Conservation (phyloP, 1,140 invertebrate genomes). For the Choristoneura fumiferana region DNA sequence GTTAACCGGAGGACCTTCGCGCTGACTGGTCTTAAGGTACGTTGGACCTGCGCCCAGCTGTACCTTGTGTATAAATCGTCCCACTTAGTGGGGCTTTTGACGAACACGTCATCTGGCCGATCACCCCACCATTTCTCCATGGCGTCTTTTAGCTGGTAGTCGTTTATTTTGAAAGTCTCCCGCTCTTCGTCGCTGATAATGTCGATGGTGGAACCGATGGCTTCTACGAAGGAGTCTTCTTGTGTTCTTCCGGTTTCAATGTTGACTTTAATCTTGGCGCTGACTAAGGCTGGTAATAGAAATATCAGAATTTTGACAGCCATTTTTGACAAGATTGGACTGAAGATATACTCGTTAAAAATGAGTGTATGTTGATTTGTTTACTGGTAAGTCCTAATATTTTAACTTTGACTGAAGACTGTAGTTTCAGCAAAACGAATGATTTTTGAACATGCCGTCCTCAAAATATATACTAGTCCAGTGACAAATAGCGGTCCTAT, state of each 20-base stretch:
- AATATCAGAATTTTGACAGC: not conserved
- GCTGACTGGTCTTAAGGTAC: not conserved
- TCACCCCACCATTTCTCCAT: slow-evolving; percentile 31
- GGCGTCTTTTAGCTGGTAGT: slow-evolving; percentile 32
- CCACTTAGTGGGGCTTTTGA: slow-evolving; percentile 58
- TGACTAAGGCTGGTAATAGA: not conserved
- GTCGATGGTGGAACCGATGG: not conserved
- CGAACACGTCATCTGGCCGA: slow-evolving; percentile 35
- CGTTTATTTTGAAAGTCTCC: slow-evolving; percentile 3
- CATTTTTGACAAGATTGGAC: no score
- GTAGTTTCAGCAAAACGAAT: no score
- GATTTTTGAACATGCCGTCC: no score
- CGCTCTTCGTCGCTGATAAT: not conserved
- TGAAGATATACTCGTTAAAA: no score
- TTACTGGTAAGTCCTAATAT: no score
- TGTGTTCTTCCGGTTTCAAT: not conserved
- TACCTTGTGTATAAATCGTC: slow-evolving; percentile 52
- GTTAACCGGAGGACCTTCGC: not conserved
- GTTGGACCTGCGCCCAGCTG: slow-evolving; percentile 50
- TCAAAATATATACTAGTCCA: no score
- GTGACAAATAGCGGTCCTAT: no score
- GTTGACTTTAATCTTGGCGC: not conserved
- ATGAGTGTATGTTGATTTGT: no score
- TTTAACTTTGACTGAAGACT: no score
- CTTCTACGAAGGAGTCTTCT: not conserved